Evolutionary conservation across 2,113 vertebrate genomes (phyloP).

Genomic region (Nettapus auritus): DNA sequence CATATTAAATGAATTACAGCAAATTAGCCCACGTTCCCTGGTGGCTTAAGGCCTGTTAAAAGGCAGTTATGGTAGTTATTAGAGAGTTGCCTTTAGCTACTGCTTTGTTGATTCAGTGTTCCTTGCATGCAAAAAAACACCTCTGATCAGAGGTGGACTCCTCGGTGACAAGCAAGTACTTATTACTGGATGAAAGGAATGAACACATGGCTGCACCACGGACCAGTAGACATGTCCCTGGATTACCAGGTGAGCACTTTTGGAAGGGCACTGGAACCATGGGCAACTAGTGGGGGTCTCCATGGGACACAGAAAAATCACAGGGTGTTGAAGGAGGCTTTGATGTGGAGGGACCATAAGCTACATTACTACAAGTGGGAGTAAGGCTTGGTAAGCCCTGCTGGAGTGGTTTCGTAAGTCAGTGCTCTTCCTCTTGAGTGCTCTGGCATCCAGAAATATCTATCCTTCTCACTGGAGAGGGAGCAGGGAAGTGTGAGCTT

Average conservation of each 20-base stretch:
- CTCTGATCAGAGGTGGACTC: background rate
- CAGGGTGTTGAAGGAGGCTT: background rate
- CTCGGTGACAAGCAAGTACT: background rate
- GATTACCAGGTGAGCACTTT: background rate
- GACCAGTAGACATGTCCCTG: background rate
- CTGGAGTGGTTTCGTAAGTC: background rate
- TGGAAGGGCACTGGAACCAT: background rate
- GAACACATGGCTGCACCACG: background rate
- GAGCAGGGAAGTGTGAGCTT: background rate
- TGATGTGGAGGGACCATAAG: background rate
- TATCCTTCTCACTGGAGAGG: background rate
- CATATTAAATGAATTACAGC: slow-evolving; percentile 63
- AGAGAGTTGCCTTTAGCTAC: background rate
- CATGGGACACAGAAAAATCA: background rate
- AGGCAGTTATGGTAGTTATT: slow-evolving; percentile 6
- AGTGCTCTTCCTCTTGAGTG: background rate
- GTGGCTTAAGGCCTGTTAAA: background rate
- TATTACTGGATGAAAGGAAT: background rate
- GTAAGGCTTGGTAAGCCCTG: background rate
- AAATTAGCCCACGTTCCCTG: slow-evolving; percentile 34
- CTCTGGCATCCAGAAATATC: background rate
- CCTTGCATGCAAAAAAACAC: background rate
- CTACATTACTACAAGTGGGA: background rate
- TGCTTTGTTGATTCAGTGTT: background rate
- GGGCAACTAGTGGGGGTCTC: background rate